phyloP scores from a whole-genome alignment of 2,113 vertebrate species.

The Ailurus styani region DNA sequence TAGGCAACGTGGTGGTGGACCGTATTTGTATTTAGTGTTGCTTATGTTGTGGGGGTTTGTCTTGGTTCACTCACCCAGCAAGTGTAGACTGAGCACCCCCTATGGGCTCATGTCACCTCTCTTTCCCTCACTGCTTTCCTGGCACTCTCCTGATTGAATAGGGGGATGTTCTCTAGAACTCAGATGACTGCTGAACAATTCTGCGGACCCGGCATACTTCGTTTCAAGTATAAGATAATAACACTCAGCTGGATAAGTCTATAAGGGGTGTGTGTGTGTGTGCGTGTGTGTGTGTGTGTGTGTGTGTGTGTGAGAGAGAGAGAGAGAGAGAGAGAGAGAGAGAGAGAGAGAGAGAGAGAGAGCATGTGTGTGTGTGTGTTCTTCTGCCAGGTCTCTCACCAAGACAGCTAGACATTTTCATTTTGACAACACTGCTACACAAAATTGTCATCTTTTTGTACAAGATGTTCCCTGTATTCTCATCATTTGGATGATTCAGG shows the following conservation, averaged over 20 bases:
- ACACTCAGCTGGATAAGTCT: conserved; percentile 64
- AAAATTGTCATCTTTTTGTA: conserved; percentile 81
- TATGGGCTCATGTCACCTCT: not conserved
- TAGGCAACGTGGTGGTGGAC: not conserved
- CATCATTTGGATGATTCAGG: conserved; percentile 81
- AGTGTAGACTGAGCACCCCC: not conserved
- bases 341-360: not conserved
- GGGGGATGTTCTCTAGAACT: not conserved
- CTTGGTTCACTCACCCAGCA: not conserved
- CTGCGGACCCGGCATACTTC: not conserved
- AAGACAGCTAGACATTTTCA: conserved; percentile 79
- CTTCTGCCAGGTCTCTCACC: conserved; percentile 74
- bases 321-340: too few species aligned
- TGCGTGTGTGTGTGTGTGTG: conserved; percentile 24
- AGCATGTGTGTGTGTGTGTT: not conserved
- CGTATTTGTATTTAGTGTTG: not conserved
- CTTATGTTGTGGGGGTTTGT: not conserved
- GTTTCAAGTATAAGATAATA: conserved; percentile 20
- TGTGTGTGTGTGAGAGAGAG: not conserved
- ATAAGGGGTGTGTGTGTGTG: conserved; percentile 28
- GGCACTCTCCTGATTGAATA: not conserved
- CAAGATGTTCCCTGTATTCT: conserved; percentile 76
- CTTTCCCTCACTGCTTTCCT: not conserved
- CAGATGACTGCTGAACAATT: not conserved
- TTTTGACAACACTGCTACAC: conserved; percentile 80